Evolutionary conservation across 2,113 vertebrate species (phyloP), one percentile per base, ranked within the genome.

Genomic region (Eretmochelys imbricata): DNA sequence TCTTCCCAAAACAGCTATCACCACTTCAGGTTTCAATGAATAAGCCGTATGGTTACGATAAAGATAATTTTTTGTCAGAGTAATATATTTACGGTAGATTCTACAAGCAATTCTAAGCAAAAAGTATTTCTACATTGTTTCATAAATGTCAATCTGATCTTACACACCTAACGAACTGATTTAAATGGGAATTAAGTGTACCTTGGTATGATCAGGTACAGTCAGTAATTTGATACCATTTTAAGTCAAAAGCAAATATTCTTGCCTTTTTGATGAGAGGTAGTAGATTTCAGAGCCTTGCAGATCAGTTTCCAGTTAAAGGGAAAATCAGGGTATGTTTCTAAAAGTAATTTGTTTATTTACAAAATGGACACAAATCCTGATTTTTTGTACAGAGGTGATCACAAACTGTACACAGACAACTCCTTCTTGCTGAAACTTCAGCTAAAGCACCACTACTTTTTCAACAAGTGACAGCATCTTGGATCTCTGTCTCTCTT

Each of bases 321-420:
- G 35, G 72, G 81, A 94, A 94, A 94, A 0, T 75, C 38, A 75
- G 38, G 38, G 80, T 6, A 11, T 6, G 81, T 81, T 90, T 69
- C 69, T 83, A 95, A 82, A 0, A 59, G 82, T 93, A 95, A 31
- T 29, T 24, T 75, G n/a, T 42, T 75, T 42, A 87, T 27, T 88
- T 94, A 83, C 0, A 89, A 83, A 95, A 84, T 8, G 48, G 69
- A 65, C 29, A 91, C 84, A 10, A 0, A 1, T 65, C 89, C 78
- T 89, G 93, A 51, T 17, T 59, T n/a, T 48, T 86, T 85, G 27
- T 90, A 94, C 31, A 78, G 9, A 94, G 83, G 72, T 72, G 80
- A 93, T 88, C 89, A 46, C 69, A 85, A 42, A 90, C 85, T 69
- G 55, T 48, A 93, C 24, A 95, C 94, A 62, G 87, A 55, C 72